Base-by-base conservation (phyloP, 92 coral and sea anemone species). In the Paramuricea clavata region DNA sequence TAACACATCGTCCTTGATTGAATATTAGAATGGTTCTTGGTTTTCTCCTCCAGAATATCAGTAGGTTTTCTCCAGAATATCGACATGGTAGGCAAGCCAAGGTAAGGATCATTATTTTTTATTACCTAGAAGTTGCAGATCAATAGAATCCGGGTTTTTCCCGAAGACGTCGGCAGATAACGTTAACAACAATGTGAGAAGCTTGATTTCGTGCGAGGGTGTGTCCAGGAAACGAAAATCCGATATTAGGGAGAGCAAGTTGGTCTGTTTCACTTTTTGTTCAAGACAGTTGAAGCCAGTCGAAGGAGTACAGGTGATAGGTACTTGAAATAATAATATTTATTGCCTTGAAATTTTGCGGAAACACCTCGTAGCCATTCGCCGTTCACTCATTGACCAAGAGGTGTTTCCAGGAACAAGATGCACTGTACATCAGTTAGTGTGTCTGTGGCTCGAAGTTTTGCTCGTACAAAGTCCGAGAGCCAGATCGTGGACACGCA, bases 401-500 rank as follows among this genome's bases (percentile, higher is more conserved):
- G 73, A 30, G 81, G 87, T 19, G 50, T 54, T 23, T 91, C 42
- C 23, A 91, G 65, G 19, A 91, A 71, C 0, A n/a, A n/a, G n/a
- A 39, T 72, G 22, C 34, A 34, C 59, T 83, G 88, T 6, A 74
- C 78, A 0, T 83, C n/a, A 27, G 47, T 27, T 44, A 91, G 49
- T 7, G 89, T 36, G 56, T 79, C n/a, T n/a, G n/a, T n/a, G n/a
- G n/a, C 85, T 28, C 78, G 88, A 41, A 25, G 56, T 56, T 47
- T 87, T 36, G 91, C 93, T n/a, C 91, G 91, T 2, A 67, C 28
- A 64, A 87, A 91, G 83, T 91, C 93, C 23, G 87, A 80, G 47
- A 91, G 86, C 41, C n/a, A 91, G 61, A 41, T 91, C 93, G 70
- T 91, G 93, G 39, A 87, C 86, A 23, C 88, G 21, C n/a, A n/a